Evolutionary conservation across 2,113 vertebrate genomes (phyloP).

Genomic region (Eublepharis macularius): DNA sequence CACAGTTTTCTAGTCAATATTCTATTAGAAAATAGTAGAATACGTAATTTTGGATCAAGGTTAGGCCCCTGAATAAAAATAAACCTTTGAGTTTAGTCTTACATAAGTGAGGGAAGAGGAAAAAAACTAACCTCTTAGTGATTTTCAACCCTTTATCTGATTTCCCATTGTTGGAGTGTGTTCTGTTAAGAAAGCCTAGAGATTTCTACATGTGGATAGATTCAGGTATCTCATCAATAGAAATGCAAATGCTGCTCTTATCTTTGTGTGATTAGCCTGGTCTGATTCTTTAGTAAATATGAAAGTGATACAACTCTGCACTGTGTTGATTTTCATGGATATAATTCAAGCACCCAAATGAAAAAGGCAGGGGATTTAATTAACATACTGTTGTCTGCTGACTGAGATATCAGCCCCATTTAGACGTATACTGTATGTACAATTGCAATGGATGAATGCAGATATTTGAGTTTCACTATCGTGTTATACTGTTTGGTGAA

Average conservation of each 20-base stretch:
- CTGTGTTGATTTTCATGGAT: neutral
- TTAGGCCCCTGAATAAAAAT: neutral
- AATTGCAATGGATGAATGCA: slow-evolving; percentile 19
- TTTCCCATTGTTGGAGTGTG: neutral
- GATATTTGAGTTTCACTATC: slow-evolving; percentile 4
- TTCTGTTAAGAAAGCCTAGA: neutral
- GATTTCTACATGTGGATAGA: neutral
- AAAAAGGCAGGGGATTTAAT: slow-evolving; percentile 12
- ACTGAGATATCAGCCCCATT: neutral
- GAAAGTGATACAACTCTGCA: neutral
- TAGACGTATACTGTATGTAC: neutral
- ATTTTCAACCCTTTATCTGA: neutral
- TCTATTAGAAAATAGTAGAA: neutral
- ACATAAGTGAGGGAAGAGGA: neutral
- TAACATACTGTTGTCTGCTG: neutral
- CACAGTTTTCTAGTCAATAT: neutral
- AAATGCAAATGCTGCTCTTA: neutral
- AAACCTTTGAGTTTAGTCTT: neutral
- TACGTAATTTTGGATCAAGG: neutral
- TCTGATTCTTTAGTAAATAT: slow-evolving; percentile 4
- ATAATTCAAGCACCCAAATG: neutral
- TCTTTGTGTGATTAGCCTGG: neutral
- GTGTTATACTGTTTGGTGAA: neutral
- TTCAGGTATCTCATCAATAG: neutral
- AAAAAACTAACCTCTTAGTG: neutral